Base-by-base conservation (phyloP, 2,888 invertebrate genomes). In the Trichopoda pennipes region DNA sequence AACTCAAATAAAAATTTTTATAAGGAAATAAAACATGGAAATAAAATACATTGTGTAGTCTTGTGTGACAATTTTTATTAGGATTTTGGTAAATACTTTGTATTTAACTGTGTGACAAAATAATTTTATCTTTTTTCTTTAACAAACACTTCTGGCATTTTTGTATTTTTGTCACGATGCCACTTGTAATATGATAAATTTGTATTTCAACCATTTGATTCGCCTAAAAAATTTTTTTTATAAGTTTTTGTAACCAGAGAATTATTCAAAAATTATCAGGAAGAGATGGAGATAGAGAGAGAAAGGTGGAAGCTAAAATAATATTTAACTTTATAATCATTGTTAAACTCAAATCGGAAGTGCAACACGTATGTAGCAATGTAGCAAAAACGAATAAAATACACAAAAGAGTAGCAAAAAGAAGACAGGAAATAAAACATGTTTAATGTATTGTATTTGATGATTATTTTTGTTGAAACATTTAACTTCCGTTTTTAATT, bases 101-200 rank as follows among this genome's bases (percentile, higher is more conserved):
- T 49, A 9, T 16, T 49, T 49, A 17, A 3, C 2, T 19, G 9
- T 49, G 47, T 3, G 7, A 8, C 47, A 17, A 9, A 9, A 1
- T 9, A 49, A 17, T 19, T 19, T 49, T 49, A 17, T 44, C 16
- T 44, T 1, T 44, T n/a, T 16, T 44, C 6, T 28, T n/a, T 28
- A 9, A 16, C 8, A n/a, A 9, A 53, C 4, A 1, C 12, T 16
- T 0, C 14, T 16, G 0, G 1, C 19, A 73, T 61, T 81, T n/a
- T 74, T 42, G 60, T 23, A 81, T 64, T 74, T 74, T 55, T 70
- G 78, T 78, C 81, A 81, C 78, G 81, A 64, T 81, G 74, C 70
- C 66, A 55, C 38, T 49, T 69, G 58, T 70, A 78, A 70, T 78
- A 74, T 78, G 78, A 74, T 78, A 64, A 78, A 78, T 78, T 73